Percentiles rank a stretch among this genome's conserved stretches.
Conservation (phyloP, 2,113 vertebrate species). For the Porphyrio hochstetteri region DNA sequence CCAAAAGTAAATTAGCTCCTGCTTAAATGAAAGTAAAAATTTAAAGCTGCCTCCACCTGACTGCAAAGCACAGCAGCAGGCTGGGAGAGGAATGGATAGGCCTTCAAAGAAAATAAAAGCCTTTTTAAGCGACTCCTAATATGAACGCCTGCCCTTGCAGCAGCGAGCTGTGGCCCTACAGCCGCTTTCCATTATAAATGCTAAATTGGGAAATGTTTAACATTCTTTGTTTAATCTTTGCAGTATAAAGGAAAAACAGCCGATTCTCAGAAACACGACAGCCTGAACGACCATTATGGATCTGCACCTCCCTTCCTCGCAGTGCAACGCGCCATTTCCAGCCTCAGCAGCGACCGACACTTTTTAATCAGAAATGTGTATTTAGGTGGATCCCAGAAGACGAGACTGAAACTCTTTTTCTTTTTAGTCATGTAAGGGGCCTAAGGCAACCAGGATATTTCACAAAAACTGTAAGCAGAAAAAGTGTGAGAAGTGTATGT, state of each 20-base stretch:
- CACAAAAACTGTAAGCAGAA: not conserved
- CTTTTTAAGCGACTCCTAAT: conserved; percentile 14
- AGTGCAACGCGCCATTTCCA: conserved; percentile 11
- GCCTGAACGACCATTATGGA: conserved; percentile 1
- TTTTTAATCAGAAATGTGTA: not conserved
- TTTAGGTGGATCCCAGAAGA: not conserved
- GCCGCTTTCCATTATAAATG: conserved; percentile 50
- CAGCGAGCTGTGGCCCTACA: conserved; percentile 35
- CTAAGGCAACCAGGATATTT: not conserved
- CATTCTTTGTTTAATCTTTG: conserved; percentile 50
- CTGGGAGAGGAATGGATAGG: not conserved
- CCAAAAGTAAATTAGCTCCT: conserved; percentile 48
- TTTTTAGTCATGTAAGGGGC: not conserved
- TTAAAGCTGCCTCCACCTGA: conserved; percentile 43
- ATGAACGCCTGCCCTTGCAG: conserved; percentile 28
- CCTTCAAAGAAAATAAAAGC: conserved; percentile 48
- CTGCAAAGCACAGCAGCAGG: not conserved
- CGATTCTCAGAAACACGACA: conserved; percentile 56
- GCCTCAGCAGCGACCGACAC: not conserved
- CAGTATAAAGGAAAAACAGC: conserved; percentile 51
- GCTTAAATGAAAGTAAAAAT: conserved; percentile 36
- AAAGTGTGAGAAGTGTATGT: not conserved
- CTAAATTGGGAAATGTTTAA: conserved; percentile 56
- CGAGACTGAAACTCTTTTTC: not conserved
- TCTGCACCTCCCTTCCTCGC: conserved; percentile 17